Conservation (phyloP, 2,888 invertebrate species). For the Noctua comes region DNA sequence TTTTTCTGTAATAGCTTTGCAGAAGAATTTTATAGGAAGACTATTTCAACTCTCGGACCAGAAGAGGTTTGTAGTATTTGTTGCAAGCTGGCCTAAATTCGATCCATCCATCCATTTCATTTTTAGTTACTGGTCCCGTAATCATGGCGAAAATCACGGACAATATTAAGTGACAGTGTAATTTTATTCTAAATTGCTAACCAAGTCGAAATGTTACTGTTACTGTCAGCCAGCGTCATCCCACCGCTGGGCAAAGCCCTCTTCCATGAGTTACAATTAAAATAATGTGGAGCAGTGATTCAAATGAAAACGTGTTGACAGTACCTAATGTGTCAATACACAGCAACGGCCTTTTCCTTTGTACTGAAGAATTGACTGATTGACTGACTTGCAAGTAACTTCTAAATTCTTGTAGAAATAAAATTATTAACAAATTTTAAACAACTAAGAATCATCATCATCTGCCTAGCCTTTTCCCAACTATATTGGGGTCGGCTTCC, state of each 20-base stretch:
- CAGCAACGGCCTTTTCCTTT: neutral
- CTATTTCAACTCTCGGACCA: neutral
- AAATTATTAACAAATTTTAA: no score
- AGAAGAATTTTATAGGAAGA: neutral
- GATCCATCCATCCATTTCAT: no score
- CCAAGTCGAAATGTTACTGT: neutral
- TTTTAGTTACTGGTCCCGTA: no score
- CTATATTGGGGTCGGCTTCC: no score
- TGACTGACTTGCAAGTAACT: neutral
- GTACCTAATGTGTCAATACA: neutral
- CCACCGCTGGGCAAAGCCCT: neutral
- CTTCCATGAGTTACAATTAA: no score
- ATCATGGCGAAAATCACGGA: no score
- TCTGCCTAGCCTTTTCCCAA: no score
- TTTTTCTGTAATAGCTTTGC: neutral
- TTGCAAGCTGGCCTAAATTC: neutral
- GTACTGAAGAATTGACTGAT: neutral
- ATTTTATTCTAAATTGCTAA: neutral
- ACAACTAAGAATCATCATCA: no score
- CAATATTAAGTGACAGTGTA: no score
- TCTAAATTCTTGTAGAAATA: neutral
- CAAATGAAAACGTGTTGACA: neutral
- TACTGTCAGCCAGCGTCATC: neutral
- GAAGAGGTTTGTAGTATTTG: neutral
- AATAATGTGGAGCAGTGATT: neutral